A percentile compares a stretch with the other conserved stretches of the same genome.
Evolutionary conservation across 2,888 invertebrate species (phyloP).

Genomic region (Sinhomidia bicolor): DNA sequence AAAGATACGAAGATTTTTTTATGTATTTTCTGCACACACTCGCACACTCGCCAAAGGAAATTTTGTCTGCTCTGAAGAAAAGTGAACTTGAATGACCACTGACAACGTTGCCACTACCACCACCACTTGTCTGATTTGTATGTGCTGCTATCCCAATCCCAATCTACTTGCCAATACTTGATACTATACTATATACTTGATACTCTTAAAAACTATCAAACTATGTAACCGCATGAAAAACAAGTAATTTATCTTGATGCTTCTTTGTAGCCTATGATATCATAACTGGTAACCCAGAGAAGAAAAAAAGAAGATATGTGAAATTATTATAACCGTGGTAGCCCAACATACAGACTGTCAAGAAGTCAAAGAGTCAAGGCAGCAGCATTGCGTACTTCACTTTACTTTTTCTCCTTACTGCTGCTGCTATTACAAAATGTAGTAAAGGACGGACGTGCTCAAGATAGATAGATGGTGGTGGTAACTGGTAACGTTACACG

Average conservation of each 20-base stretch:
- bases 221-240: conserved; percentile 38
- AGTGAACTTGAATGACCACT: conserved; percentile 72
- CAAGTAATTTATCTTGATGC: conserved; percentile 29
- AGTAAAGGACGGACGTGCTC: not conserved
- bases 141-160: not conserved
- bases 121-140: not conserved
- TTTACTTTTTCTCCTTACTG: not conserved
- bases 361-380: conserved; percentile 72
- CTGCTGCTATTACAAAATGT: not conserved
- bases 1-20: conserved; percentile 21
- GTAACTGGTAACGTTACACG: not conserved
- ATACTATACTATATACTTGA: no score
- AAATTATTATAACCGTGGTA: conserved; percentile 25
- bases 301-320: not conserved
- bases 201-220: conserved; percentile 3
- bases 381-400: conserved; percentile 55
- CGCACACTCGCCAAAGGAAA: conserved; percentile 27
- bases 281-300: conserved; percentile 44
- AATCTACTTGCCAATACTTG: no score
- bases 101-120: not conserved
- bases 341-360: conserved; percentile 54
- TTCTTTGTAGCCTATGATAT: not conserved
- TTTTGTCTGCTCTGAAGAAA: conserved; percentile 61
- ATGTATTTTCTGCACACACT: no score
- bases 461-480: not conserved